These are phyloP conservation scores for Hydra vulgaris DNA, from an alignment of 30 jellyfish, hydroid and myxozoan genomes.

Conservation along the genomic window DNA sequence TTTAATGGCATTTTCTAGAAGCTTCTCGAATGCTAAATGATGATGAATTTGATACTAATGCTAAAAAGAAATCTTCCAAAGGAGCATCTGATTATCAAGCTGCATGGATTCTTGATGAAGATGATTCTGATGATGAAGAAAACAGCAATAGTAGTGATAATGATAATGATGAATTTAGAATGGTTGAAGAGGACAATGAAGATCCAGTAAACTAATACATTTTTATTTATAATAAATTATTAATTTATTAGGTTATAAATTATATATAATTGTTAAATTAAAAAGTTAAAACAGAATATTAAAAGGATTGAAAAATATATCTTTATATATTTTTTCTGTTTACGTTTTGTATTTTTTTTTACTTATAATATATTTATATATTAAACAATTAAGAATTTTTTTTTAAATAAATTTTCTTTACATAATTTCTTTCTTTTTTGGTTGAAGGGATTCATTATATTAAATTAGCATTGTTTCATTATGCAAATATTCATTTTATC, in stretches of 20 bases:
- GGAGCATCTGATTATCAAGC: slow-evolving; percentile 94
- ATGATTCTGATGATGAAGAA: slow-evolving; percentile 39
- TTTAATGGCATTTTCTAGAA: neutral
- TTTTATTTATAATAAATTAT: neutral
- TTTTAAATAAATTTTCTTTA: too few relatives aligned
- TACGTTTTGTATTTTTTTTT: too few relatives aligned
- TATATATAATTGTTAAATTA: neutral
- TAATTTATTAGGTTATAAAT: neutral
- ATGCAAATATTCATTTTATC: too few relatives aligned
- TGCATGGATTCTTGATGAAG: slow-evolving; percentile 83
- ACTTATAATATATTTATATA: too few relatives aligned
- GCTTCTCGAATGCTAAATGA: slow-evolving; percentile 27
- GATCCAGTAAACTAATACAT: neutral
- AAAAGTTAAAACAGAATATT: too few relatives aligned
- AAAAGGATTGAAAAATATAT: too few relatives aligned
- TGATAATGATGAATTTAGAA: slow-evolving; percentile 26
- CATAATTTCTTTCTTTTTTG: too few relatives aligned
- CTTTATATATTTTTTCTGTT: too few relatives aligned
- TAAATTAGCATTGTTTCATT: too few relatives aligned
- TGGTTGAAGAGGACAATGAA: slow-evolving; percentile 27
- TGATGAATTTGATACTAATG: slow-evolving; percentile 14
- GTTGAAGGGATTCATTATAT: too few relatives aligned
- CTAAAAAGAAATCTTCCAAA: slow-evolving; percentile 40
- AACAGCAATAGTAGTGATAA: slow-evolving; percentile 25
- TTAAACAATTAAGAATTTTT: too few relatives aligned